Evolutionary conservation across 2,888 invertebrate genomes (phyloP).

Genomic region (Eueremaeus valkanovi): DNA sequence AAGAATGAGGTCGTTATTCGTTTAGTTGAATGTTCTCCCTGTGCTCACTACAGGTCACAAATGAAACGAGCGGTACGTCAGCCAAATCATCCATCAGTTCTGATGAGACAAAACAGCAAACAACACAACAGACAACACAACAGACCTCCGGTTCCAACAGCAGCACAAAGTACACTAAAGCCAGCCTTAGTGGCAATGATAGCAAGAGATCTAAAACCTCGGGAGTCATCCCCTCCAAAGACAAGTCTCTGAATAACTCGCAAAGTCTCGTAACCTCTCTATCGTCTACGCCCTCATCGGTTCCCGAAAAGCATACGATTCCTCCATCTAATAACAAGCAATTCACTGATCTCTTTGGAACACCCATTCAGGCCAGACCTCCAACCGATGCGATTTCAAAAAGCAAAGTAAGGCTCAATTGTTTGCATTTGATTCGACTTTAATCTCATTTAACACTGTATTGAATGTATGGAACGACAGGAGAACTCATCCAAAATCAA

Average conservation of each 20-base stretch:
- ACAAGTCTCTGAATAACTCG: constrained; percentile 23
- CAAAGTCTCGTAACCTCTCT: constrained; percentile 1
- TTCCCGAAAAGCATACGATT: neutral
- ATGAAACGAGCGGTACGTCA: neutral
- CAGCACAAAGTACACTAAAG: no score
- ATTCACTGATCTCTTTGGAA: constrained; percentile 76
- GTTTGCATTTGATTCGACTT: neutral
- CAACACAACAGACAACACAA: neutral
- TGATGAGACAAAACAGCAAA: no score
- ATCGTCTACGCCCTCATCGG: neutral
- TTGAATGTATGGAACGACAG: neutral
- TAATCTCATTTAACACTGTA: no score
- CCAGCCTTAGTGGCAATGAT: neutral
- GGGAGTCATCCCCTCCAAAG: constrained; percentile 36
- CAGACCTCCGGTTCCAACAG: neutral
- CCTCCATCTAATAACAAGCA: constrained; percentile 52
- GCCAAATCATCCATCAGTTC: neutral
- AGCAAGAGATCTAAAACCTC: neutral
- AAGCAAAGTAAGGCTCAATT: neutral
- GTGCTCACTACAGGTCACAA: no score
- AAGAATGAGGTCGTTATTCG: no score
- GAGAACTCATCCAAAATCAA: neutral
- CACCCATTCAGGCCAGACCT: constrained; percentile 72
- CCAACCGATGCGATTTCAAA: constrained; percentile 61
- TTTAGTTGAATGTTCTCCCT: no score